Base-by-base conservation (phyloP, 2,888 invertebrate genomes). In the Epinotia bilunana region DNA sequence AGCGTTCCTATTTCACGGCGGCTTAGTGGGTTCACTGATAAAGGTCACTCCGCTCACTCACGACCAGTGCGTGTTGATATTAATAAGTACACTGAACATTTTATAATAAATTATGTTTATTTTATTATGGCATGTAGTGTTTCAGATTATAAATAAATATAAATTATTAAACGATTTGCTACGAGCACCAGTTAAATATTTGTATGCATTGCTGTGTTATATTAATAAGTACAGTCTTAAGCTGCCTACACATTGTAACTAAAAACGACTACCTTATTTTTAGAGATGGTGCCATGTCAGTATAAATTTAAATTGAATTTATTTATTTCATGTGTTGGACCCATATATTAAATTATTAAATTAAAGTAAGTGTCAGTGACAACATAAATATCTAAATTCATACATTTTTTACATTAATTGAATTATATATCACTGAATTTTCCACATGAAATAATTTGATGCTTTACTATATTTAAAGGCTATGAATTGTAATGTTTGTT, bases 1-100 rank as follows among this genome's bases (percentile, higher is more conserved):
- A 82, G 82, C 83, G 83, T 83, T 85, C 88, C 90, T 90, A 91
- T 92, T 93, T 91, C 92, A 92, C 88, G 90, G 88, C 86, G 84
- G 86, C 88, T 92, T 91, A 90, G 83, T 83, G 83, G 78, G 78
- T 80, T 78, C 77, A 80, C 80, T 80, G 79, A 78, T 79, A 73
- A 53, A 76, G 76, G 72, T 72, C 76, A 58, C 18, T 28, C 58
- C 76, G 53, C 18, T 28, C 58, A 64, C 67, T 39, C 16, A 33
- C 65, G 53, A 58, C 57, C 49, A 58, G 69, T 73, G 71, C 71
- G 28, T n/a, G 70, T 39, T 75, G 7, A 46, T 60, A 11, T 9
- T 60, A 60, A 60, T 60, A 58, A 28, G 23, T 46, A 46, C 58
- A 69, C 23, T 60, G 4, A 60, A n/a, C 9, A 13, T 60, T 60